phyloP scores from a whole-genome alignment of 2,888 invertebrate species.

The Polietes domitor region DNA sequence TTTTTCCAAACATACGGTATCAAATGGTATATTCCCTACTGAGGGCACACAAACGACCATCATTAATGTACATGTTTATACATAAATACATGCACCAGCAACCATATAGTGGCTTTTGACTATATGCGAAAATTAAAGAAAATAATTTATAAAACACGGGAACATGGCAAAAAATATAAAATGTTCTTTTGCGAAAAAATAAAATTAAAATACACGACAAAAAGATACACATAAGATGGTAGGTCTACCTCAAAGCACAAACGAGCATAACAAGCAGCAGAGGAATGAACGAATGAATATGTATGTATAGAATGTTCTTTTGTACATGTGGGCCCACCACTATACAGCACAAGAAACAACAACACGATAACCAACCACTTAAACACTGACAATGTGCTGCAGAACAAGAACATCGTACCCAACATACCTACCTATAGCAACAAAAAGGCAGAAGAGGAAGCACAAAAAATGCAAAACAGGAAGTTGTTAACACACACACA shows the following conservation, averaged over 20 bases:
- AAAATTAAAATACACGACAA: not conserved
- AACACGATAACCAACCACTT: slow-evolving; percentile 24
- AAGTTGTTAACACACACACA: slow-evolving; percentile 53
- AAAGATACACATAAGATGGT: slow-evolving; percentile 1
- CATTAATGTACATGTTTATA: too few species aligned
- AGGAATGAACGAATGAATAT: slow-evolving; percentile 16
- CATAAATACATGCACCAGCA: too few species aligned
- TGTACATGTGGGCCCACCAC: slow-evolving; percentile 20
- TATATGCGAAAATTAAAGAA: slow-evolving; percentile 27
- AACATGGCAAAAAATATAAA: not conserved
- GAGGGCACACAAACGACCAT: too few species aligned
- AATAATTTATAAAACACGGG: slow-evolving; percentile 18
- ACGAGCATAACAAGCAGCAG: not conserved
- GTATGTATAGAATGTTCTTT: slow-evolving; percentile 32
- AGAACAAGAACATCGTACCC: not conserved
- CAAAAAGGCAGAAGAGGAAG: slow-evolving; percentile 7
- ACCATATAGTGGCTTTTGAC: slow-evolving; percentile 7
- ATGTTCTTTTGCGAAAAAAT: slow-evolving; percentile 20
- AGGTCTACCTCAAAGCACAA: slow-evolving; percentile 15
- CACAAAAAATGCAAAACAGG: slow-evolving; percentile 56
- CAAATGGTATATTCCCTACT: too few species aligned
- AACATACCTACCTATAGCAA: not conserved
- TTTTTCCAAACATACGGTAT: too few species aligned
- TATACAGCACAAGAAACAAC: not conserved
- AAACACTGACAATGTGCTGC: slow-evolving; percentile 25